Conservation (phyloP, 1,140 invertebrate genomes). For the Aphidius gifuensis region DNA sequence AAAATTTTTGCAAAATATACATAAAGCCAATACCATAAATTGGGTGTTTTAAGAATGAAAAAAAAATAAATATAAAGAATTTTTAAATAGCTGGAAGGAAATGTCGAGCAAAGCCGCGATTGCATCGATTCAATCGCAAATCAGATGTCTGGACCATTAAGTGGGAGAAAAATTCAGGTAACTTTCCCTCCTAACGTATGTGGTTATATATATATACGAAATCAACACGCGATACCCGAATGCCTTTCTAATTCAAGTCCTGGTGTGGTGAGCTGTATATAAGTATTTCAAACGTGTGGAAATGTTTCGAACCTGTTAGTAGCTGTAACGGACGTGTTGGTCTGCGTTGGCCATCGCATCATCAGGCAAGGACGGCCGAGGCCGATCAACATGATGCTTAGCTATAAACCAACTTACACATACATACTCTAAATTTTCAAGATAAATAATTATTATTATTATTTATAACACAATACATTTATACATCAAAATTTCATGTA, state of each 20-base stretch:
- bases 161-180: slow-evolving; percentile 25
- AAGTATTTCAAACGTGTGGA: slow-evolving; percentile 23
- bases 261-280: neutral
- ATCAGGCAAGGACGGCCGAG: slow-evolving; percentile 56
- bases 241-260: slow-evolving; percentile 44
- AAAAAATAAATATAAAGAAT: too few species aligned
- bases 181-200: slow-evolving; percentile 53
- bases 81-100: neutral
- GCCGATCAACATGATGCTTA: slow-evolving; percentile 27
- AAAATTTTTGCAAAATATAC: neutral
- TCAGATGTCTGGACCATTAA: neutral
- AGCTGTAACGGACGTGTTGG: slow-evolving; percentile 31
- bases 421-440: too few species aligned
- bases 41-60: too few species aligned
- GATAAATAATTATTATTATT: too few species aligned
- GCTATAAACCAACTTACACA: too few species aligned
- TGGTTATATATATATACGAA: slow-evolving; percentile 33
- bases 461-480: too few species aligned
- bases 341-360: slow-evolving; percentile 34
- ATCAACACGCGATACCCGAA: slow-evolving; percentile 31
- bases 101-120: slow-evolving; percentile 13
- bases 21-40: too few species aligned
- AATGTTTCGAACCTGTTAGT: slow-evolving; percentile 50
- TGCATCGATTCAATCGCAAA: slow-evolving; percentile 17
- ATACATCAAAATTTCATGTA: too few species aligned